phyloP scores from a whole-genome alignment of 2,888 invertebrate species.

The Clitarchus hookeri region DNA sequence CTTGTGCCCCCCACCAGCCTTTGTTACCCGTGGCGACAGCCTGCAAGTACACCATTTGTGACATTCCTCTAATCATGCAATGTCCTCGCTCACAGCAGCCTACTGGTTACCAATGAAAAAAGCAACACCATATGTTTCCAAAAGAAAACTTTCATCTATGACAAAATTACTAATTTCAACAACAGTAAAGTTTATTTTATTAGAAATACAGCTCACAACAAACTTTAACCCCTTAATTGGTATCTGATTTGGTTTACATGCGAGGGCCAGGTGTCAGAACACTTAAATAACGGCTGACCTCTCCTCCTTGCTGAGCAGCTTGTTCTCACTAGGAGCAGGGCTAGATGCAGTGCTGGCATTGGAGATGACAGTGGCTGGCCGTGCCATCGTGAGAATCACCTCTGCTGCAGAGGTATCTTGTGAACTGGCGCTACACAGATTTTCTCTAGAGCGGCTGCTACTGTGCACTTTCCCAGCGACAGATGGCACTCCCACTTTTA shows the following conservation, averaged over 20 bases:
- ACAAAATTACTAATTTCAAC: too few relatives aligned
- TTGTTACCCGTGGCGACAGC: conserved; percentile 52
- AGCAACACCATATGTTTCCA: too few relatives aligned
- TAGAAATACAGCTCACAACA: too few relatives aligned
- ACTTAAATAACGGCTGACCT: conserved; percentile 49
- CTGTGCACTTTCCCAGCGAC: conserved; percentile 39
- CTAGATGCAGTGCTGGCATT: conserved; percentile 64
- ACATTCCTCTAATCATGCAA: too few relatives aligned
- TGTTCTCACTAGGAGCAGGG: conserved; percentile 61
- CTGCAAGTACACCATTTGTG: conserved; percentile 38
- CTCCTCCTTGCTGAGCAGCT: conserved; percentile 61
- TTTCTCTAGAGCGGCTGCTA: conserved; percentile 52
- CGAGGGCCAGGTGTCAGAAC: neutral
- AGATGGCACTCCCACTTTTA: neutral
- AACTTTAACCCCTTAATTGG: too few relatives aligned
- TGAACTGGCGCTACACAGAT: conserved; percentile 49
- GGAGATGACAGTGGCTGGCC: conserved; percentile 68
- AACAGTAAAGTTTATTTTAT: too few relatives aligned
- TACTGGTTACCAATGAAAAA: too few relatives aligned
- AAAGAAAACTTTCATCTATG: too few relatives aligned
- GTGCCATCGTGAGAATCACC: conserved; percentile 67
- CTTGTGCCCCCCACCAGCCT: conserved; percentile 43
- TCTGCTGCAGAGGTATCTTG: conserved; percentile 51
- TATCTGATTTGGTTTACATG: too few relatives aligned
- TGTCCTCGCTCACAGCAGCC: too few relatives aligned